Base-by-base conservation (phyloP, 2,888 invertebrate genomes). In the Ommatoiulus sabulosus region DNA sequence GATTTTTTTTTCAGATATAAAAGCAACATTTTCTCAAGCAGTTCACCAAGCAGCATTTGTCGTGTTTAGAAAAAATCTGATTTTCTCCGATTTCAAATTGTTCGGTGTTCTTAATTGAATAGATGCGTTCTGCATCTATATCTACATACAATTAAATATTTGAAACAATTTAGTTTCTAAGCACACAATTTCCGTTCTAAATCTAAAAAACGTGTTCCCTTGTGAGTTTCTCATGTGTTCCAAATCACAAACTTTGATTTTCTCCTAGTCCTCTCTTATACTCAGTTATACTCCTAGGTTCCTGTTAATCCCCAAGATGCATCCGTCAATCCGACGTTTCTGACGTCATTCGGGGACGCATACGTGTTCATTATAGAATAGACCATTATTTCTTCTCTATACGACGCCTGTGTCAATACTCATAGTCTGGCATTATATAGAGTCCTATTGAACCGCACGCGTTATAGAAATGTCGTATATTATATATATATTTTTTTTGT, bases 381-480 rank as follows among this genome's bases (percentile, higher is more conserved):
- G n/a, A 46, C 46, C 46, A 46, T 46, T 46, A 46, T n/a, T n/a
- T 0, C 17, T 63, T 63, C n/a, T 63, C 4, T 3, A 63, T n/a
- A 63, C 20, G n/a, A 63, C 15, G n/a, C 1, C 63, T 63, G 7
- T 63, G 5, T 52, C 52, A 52, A 52, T 52, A 15, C 52, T 10
- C 52, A 6, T 3, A 52, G 15, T 3, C 52, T 15, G 46, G 46
- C 4, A n/a, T n/a, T n/a, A n/a, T n/a, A n/a, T 46, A 10, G 46
- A 52, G 6, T 52, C 3, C n/a, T 63, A 63, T 52, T 63, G 63
- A 63, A 63, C 63, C n/a, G 17, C 63, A n/a, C 17, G 6, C 63
- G n/a, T 63, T 63, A 63, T 63, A 63, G 63, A 63, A 63, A 63
- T n/a, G 63, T 63, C 63, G 63, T 63, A 63, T 63, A 63, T 63